These are phyloP conservation scores for Todus mexicanus DNA, from an alignment of 2,797 vertebrate species.

Conservation along the genomic window DNA sequence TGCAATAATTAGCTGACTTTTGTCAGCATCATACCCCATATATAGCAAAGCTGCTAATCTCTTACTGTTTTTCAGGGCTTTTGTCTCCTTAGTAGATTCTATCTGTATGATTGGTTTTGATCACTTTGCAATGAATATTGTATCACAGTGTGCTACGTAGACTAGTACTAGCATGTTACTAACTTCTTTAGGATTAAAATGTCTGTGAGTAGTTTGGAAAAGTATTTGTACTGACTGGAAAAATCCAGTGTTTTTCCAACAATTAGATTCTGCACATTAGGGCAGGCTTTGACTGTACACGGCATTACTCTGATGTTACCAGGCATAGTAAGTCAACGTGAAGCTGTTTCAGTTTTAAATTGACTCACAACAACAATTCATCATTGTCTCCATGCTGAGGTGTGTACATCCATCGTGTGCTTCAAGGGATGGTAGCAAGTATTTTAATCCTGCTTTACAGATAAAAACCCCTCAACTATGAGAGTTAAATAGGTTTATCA, in stretches of 20 bases:
- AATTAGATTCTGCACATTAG: neutral
- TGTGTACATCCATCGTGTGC: neutral
- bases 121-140: slow-evolving; percentile 39
- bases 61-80: neutral
- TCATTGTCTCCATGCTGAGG: neutral
- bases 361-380: neutral
- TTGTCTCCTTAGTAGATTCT: slow-evolving; percentile 11
- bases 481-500: neutral
- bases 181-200: neutral
- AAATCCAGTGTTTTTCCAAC: neutral
- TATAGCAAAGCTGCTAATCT: neutral
- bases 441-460: slow-evolving; percentile 22
- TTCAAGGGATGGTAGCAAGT: neutral
- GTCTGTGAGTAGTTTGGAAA: neutral
- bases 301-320: neutral
- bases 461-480: neutral
- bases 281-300: neutral
- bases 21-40: neutral
- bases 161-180: neutral
- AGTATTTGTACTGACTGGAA: neutral
- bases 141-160: neutral
- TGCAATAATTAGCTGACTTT: slow-evolving; percentile 24
- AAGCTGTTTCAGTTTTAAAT: neutral
- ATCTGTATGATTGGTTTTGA: slow-evolving; percentile 29
- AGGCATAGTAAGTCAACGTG: neutral